A percentile compares a stretch with the other conserved stretches of the same genome.
Conservation (phyloP, 92 coral and sea anemone species). For the Ricordea florida region DNA sequence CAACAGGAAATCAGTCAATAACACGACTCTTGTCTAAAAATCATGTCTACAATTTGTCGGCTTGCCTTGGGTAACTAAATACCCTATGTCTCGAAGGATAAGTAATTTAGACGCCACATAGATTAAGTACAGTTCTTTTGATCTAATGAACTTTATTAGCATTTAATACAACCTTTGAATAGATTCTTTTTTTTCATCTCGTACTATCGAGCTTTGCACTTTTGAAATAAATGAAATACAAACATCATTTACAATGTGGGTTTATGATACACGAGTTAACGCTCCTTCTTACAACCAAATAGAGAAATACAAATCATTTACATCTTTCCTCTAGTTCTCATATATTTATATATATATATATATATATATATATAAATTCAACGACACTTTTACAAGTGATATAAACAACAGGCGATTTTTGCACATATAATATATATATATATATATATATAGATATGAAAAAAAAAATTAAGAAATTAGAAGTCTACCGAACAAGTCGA, state of each 20-base stretch:
- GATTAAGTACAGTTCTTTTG: neutral
- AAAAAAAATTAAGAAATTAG: constrained; percentile 62
- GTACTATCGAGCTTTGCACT: constrained; percentile 37
- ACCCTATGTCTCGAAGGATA: neutral
- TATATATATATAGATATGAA: constrained; percentile 17
- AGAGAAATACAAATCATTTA: constrained; percentile 72
- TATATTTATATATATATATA: constrained; percentile 30
- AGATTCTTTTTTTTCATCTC: constrained; percentile 37
- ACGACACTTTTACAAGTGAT: constrained; percentile 61
- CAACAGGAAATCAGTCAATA: no score
- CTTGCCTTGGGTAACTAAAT: no score
- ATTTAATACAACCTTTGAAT: constrained; percentile 33
- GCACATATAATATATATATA: constrained; percentile 22
- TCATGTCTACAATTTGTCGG: no score
- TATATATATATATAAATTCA: constrained; percentile 42
- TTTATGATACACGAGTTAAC: constrained; percentile 22
- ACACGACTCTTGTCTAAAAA: no score
- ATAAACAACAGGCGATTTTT: constrained; percentile 65
- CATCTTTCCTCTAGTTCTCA: constrained; percentile 50
- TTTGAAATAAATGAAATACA: constrained; percentile 65
- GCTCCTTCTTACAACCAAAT: constrained; percentile 45
- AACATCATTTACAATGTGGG: constrained; percentile 77
- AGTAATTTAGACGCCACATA: neutral
- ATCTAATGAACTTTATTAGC: constrained; percentile 33
- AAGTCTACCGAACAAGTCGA: constrained; percentile 79